Conservation (phyloP, 2,113 vertebrate species). For the Capra hircus region DNA sequence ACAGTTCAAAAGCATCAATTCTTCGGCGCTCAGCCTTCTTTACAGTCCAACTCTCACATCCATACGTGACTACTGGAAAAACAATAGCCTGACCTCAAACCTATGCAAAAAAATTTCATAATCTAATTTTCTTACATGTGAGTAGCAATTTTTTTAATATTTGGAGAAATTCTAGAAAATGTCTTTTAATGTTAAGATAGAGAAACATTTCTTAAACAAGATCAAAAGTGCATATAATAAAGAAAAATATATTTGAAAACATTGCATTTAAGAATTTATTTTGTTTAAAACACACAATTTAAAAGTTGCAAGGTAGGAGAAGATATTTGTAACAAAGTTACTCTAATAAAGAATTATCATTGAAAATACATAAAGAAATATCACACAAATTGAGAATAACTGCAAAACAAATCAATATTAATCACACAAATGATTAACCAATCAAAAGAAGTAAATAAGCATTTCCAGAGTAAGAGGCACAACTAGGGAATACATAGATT, state of each 20-base stretch:
- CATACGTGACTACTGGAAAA: too few relatives aligned
- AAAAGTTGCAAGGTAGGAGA: neutral
- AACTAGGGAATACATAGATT: neutral
- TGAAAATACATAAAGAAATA: neutral
- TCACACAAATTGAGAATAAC: neutral
- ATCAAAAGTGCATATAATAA: neutral
- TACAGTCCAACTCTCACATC: too few relatives aligned
- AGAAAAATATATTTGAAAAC: neutral
- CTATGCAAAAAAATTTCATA: neutral
- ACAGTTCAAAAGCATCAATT: too few relatives aligned
- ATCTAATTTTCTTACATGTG: neutral
- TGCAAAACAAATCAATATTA: neutral
- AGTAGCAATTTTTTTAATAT: neutral
- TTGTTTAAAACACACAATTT: neutral
- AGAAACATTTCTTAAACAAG: neutral
- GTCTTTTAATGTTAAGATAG: neutral
- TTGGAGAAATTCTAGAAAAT: neutral
- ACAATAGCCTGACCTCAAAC: neutral
- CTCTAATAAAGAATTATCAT: neutral
- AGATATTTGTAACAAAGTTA: neutral
- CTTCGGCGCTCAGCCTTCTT: rapidly evolving
- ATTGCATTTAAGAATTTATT: neutral
- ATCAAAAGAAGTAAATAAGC: neutral
- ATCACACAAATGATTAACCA: neutral
- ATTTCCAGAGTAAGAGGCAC: neutral